phyloP scores from a whole-genome alignment of 2,797 vertebrate genomes.

The Alcedo atthis region DNA sequence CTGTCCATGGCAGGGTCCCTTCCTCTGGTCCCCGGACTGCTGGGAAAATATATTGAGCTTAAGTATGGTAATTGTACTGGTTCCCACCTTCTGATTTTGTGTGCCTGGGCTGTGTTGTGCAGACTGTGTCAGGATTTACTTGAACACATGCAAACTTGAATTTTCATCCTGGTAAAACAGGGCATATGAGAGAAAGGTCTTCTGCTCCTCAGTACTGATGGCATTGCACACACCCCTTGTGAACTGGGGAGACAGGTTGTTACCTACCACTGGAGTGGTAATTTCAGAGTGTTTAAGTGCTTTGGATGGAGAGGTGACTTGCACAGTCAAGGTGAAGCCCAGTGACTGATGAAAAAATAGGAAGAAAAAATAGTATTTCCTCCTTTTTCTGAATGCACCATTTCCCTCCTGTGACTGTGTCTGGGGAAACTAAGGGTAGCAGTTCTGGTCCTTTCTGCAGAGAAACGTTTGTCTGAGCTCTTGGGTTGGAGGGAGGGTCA shows the following conservation, averaged over 20 bases:
- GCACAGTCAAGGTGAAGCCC: not conserved
- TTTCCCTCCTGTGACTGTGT: not conserved
- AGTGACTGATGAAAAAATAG: not conserved
- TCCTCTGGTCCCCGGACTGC: not conserved
- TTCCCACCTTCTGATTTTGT: not conserved
- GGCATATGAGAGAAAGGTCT: not conserved
- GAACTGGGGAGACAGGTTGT: not conserved
- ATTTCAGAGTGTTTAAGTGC: not conserved
- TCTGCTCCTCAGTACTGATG: not conserved
- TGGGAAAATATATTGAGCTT: not conserved
- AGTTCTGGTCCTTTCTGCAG: not conserved
- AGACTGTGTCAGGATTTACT: not conserved
- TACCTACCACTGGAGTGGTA: not conserved
- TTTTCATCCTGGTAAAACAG: not conserved
- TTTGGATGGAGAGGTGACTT: not conserved
- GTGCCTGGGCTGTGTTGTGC: not conserved
- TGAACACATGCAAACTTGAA: not conserved
- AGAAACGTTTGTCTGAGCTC: not conserved
- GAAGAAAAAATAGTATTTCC: not conserved
- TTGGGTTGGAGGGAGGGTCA: not conserved
- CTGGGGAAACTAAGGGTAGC: not conserved
- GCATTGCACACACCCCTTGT: accelerated
- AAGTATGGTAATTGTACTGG: not conserved
- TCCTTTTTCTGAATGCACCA: not conserved
- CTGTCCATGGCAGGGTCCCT: not conserved